phyloP scores from a whole-genome alignment of 2,113 vertebrate species.

The Globicephala melas region DNA sequence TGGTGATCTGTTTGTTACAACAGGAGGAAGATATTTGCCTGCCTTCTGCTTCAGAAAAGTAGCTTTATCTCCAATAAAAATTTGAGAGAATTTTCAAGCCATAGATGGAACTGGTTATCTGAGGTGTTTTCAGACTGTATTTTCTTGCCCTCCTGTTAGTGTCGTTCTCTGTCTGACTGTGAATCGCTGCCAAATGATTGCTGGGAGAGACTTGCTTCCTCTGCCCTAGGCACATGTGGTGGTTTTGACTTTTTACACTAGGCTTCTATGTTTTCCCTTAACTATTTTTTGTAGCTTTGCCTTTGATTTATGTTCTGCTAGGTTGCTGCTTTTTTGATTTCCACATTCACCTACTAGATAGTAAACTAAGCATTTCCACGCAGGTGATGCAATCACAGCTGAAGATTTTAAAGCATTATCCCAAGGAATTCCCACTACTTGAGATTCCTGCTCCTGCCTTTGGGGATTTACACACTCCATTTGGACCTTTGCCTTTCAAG shows the following conservation, averaged over 20 bases:
- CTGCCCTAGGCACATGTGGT: background rate
- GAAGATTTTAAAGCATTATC: background rate
- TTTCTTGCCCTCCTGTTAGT: background rate
- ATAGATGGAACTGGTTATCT: background rate
- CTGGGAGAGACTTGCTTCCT: background rate
- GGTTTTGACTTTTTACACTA: background rate
- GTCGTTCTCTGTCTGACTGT: background rate
- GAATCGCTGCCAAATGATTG: background rate
- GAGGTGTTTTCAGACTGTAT: background rate
- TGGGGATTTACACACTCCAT: background rate
- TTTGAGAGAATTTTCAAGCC: background rate
- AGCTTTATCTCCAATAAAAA: background rate
- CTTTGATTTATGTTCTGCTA: background rate
- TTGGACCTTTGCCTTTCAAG: slow-evolving; percentile 33
- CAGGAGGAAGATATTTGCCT: background rate
- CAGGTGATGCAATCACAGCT: background rate
- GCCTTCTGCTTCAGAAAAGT: slow-evolving; percentile 20
- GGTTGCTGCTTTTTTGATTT: background rate
- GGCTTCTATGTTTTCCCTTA: background rate
- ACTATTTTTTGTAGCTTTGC: background rate
- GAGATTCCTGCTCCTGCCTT: slow-evolving; percentile 14
- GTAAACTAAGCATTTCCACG: background rate
- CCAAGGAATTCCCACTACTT: slow-evolving; percentile 15
- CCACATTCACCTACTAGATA: background rate
- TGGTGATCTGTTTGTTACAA: background rate